Evolutionary conservation across 2,113 vertebrate genomes (phyloP).

Genomic region (Pterocles burchelli): DNA sequence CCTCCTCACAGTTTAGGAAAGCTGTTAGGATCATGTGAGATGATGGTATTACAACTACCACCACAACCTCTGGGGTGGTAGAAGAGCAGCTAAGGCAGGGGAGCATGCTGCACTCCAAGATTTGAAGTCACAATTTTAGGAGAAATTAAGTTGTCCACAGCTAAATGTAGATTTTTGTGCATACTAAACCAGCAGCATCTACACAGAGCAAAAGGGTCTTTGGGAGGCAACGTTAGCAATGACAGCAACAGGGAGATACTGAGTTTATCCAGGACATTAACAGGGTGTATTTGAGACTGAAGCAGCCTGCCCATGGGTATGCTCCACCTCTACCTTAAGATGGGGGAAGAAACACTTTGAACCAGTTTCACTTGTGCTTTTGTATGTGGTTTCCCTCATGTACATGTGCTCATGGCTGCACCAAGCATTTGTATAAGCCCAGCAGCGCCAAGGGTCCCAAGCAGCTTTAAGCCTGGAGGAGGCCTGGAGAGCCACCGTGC

Average conservation of each 20-base stretch:
- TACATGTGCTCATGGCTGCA: rapidly evolving
- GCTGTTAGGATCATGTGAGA: rapidly evolving
- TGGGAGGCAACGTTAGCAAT: too few species aligned
- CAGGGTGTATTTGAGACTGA: neutral
- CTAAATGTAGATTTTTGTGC: neutral
- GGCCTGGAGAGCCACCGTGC: rapidly evolving
- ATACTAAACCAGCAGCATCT: neutral
- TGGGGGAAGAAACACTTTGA: neutral
- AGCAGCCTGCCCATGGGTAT: rapidly evolving
- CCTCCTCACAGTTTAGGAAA: neutral
- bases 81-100: neutral
- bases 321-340: neutral
- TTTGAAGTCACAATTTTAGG: neutral
- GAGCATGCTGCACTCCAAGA: neutral
- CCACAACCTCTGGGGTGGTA: neutral
- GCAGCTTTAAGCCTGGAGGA: neutral
- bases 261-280: neutral
- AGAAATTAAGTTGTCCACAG: neutral
- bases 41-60: neutral
- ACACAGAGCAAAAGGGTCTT: neutral
- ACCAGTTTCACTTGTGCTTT: neutral
- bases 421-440: rapidly evolving
- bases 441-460: rapidly evolving
- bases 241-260: neutral
- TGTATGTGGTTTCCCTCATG: neutral